Evolutionary conservation across 2,888 invertebrate genomes (phyloP).

Genomic region (Leptopilina syphax): DNA sequence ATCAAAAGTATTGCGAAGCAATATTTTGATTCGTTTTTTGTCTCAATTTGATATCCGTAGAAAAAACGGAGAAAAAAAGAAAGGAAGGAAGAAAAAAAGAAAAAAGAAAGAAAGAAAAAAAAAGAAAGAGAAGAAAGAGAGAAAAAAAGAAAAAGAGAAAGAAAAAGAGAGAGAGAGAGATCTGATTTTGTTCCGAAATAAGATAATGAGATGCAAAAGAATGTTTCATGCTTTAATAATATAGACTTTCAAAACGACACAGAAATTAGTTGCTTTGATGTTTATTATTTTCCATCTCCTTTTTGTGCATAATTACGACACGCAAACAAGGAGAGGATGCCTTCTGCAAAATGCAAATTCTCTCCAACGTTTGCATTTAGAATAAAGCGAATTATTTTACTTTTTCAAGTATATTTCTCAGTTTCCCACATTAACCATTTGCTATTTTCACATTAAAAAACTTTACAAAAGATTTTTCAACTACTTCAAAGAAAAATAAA

Average conservation of each 20-base stretch:
- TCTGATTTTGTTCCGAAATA: not conserved
- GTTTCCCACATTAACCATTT: constrained; percentile 7
- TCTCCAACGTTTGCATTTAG: not conserved
- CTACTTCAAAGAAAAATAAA: constrained; percentile 13
- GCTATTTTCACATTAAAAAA: constrained; percentile 1
- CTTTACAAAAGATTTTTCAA: not conserved
- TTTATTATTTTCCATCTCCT: constrained; percentile 1
- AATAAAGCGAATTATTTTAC: constrained; percentile 6
- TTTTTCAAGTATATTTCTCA: not conserved
- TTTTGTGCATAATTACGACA: constrained; percentile 1
- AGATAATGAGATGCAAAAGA: constrained; percentile 1
- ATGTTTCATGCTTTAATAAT: not conserved
- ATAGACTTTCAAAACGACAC: not conserved
- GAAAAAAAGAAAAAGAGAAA: too few relatives aligned
- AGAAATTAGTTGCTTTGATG: constrained; percentile 9
- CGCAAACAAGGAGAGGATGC: not conserved
- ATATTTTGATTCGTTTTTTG: too few relatives aligned
- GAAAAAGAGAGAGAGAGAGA: not conserved
- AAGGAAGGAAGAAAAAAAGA: too few relatives aligned
- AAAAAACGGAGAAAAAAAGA: too few relatives aligned
- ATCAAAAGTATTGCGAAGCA: too few relatives aligned
- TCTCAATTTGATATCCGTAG: too few relatives aligned
- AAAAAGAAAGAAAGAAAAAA: too few relatives aligned
- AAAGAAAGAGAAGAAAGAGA: too few relatives aligned
- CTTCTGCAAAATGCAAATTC: constrained; percentile 5